phyloP scores from a whole-genome alignment of 2,888 invertebrate species.

The Phymatocera aterrima region DNA sequence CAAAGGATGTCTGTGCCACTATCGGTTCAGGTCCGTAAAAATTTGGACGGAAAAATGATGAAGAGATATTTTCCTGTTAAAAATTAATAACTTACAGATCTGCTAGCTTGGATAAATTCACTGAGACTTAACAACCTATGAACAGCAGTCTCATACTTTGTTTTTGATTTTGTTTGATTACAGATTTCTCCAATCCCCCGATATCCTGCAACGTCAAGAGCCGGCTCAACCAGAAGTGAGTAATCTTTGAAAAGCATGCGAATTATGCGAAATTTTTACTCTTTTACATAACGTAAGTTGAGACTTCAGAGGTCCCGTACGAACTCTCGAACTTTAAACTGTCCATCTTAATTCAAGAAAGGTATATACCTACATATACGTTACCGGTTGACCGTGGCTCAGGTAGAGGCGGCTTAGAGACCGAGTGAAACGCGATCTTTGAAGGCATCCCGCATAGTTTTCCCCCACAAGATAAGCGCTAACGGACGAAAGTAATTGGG shows the following conservation, averaged over 20 bases:
- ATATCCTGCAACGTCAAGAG: not conserved
- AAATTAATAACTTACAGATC: too few relatives aligned
- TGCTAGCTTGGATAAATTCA: too few relatives aligned
- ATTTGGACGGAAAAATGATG: not conserved
- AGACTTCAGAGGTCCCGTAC: not conserved
- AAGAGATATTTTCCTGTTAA: not conserved
- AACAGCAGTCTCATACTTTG: not conserved
- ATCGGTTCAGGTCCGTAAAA: not conserved
- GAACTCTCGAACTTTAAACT: not conserved
- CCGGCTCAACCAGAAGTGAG: constrained; percentile 24
- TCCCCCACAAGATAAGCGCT: constrained; percentile 2
- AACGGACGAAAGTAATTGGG: constrained; percentile 34
- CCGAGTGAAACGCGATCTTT: constrained; percentile 29
- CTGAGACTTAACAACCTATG: not conserved
- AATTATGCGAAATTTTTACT: not conserved
- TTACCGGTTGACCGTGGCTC: constrained; percentile 33
- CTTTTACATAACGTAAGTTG: not conserved
- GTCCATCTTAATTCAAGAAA: constrained; percentile 28
- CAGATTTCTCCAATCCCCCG: constrained; percentile 25
- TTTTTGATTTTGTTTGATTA: not conserved
- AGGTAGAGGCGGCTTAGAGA: constrained; percentile 30
- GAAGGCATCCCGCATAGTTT: not conserved
- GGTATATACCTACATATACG: not conserved
- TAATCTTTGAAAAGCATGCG: not conserved
- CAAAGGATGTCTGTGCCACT: not conserved